Base-by-base conservation (phyloP, 2,113 vertebrate genomes). In the Sturnus vulgaris region DNA sequence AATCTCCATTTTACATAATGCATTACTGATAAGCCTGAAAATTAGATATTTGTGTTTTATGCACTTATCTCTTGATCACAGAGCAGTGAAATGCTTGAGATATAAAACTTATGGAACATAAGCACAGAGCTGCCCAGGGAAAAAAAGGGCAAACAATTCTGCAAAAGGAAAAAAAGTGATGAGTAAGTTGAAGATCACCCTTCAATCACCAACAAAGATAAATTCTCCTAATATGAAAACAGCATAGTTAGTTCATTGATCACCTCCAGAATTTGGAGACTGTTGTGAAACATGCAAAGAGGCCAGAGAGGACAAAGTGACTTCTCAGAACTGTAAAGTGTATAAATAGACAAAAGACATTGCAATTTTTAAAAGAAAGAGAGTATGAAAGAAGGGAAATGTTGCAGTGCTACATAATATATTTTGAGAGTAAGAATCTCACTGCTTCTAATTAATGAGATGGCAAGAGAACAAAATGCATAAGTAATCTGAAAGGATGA, bases 1-100 rank as follows among this genome's bases (percentile, higher is more conserved):
- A 57, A 96, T 93, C 76, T 82, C 44, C 19, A 65, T 86, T 94
- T 94, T 88, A 73, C 47, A 65, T 83, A 84, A 83, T 63, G 15
- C 31, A 60, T 73, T 88, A 39, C 35, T 3, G 8, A 70, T 83
- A 93, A 72, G 37, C 15, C 49, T 82, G 56, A 80, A 82, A 94
- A 87, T 71, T 27, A 91, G 57, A 88, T 81, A 30, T 89, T 95
- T 92, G 25, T 82, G 23, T 59, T 92, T 71, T 81, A 53, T 82
- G 21, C 39, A 85, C 50, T 69, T 25, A 83, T 84, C 57, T 92
- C 22, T 86, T 86, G 18, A 95, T 95, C 75, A 94, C 30, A 79
- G 72, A 52, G 30, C 10, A 65, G 13, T 27, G 47, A 92, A 84
- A 95, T 80, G 6, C 35, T 60, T 56, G 47, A 72, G 55, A 91